Percentiles rank a stretch among this genome's conserved stretches.
phyloP scores from a whole-genome alignment of 2,888 invertebrate genomes.

The Auanema sp. region DNA sequence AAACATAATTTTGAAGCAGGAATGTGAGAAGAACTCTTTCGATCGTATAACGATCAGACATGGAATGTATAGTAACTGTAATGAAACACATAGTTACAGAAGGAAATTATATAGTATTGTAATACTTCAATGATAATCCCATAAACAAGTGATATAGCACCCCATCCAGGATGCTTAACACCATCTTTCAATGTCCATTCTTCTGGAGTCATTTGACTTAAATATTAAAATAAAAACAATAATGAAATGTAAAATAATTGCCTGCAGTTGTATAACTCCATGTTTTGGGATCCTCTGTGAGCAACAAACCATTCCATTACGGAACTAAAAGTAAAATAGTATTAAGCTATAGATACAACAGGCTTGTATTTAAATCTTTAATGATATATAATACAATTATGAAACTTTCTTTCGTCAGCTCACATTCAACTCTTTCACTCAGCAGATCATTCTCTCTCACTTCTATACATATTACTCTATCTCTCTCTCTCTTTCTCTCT shows the following conservation, averaged over 20 bases:
- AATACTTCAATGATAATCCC: background rate
- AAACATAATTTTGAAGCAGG: conserved; percentile 17
- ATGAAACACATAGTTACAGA: background rate
- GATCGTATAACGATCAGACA: conserved; percentile 1
- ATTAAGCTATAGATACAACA: too few relatives aligned
- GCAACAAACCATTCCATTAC: background rate
- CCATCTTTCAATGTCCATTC: background rate
- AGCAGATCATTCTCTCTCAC: too few relatives aligned
- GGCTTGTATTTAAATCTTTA: too few relatives aligned
- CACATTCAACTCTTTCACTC: too few relatives aligned
- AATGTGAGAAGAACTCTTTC: background rate
- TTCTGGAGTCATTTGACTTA: background rate
- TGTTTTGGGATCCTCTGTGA: background rate
- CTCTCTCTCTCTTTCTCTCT: too few relatives aligned
- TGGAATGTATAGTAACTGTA: conserved; percentile 2
- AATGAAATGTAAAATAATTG: background rate
- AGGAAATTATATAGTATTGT: background rate
- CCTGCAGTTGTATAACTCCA: conserved; percentile 1
- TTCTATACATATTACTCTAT: too few relatives aligned
- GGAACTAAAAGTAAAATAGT: too few relatives aligned
- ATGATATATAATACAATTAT: too few relatives aligned
- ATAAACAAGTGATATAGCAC: background rate
- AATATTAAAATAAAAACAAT: background rate
- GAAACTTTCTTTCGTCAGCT: too few relatives aligned
- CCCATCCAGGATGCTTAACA: background rate